A percentile compares a stretch with the other conserved stretches of the same genome.
phyloP scores from a whole-genome alignment of 2,888 invertebrate species.

The Drosophila fulvimacula region DNA sequence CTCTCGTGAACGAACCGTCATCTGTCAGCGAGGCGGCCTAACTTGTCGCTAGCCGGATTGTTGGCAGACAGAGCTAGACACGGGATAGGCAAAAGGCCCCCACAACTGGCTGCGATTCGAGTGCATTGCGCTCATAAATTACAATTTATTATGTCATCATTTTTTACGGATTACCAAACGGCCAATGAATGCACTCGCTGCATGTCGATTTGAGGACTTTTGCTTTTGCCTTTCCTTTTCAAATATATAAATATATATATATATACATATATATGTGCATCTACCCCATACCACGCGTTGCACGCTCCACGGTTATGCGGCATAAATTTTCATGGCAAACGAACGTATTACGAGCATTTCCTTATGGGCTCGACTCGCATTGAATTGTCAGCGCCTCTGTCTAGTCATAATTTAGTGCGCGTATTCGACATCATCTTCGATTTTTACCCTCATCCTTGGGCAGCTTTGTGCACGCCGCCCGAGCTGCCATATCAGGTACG shows the following conservation, averaged over 20 bases:
- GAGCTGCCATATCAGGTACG: conserved; percentile 38
- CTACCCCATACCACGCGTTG: conserved; percentile 2
- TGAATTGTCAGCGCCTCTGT: conserved; percentile 77
- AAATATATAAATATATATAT: background rate
- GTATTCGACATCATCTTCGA: conserved; percentile 57
- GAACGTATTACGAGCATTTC: conserved; percentile 60
- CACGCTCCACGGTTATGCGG: conserved; percentile 36
- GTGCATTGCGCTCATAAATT: conserved; percentile 71
- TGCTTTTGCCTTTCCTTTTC: conserved; percentile 30
- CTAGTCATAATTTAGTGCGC: conserved; percentile 77
- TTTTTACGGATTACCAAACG: conserved; percentile 76
- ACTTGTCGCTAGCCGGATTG: conserved; percentile 57
- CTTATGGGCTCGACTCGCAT: conserved; percentile 62
- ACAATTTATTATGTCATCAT: conserved; percentile 81
- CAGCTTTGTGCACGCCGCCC: conserved; percentile 32
- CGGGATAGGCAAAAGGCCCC: background rate
- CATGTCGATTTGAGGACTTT: conserved; percentile 58
- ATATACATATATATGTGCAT: background rate
- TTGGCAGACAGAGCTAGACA: conserved; percentile 4
- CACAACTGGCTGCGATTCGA: conserved; percentile 19
- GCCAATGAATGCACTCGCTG: conserved; percentile 58
- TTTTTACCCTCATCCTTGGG: conserved; percentile 46
- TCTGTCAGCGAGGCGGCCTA: conserved; percentile 68
- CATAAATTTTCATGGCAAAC: conserved; percentile 69
- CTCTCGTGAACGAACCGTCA: conserved; percentile 62